Base-by-base conservation (phyloP, 2,113 vertebrate species). In the Gorsachius goisagi region DNA sequence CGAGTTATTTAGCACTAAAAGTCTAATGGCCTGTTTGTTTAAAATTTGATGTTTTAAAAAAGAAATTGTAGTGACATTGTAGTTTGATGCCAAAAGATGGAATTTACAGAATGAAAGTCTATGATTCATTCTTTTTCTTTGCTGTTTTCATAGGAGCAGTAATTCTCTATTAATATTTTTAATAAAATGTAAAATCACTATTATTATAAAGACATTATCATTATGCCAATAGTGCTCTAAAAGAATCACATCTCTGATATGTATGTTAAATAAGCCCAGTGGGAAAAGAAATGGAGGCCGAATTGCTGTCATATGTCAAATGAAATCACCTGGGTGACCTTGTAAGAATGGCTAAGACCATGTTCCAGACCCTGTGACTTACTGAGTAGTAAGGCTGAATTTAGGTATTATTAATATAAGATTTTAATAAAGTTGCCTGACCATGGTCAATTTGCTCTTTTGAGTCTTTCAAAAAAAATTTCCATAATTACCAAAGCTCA, bases 241-340 rank as follows among this genome's bases (percentile, higher is more conserved):
- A 68, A 95, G 88, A 97, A 95, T 78, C 96, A 94, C 82, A 90
- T 84, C 76, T 97, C 84, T 97, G 92, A 94, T 86, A 90, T 14
- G 39, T 66, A 60, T 62, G 71, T 97, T 97, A 96, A 96, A 88
- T 91, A 96, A 96, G 44, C 71, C 96, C 69, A 12, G 56, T 93
- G 97, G 96, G 97, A 96, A 94, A 91, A 88, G 90, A 96, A 96
- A 90, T 45, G 39, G 63, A 95, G 85, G 41, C 63, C 1, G 6
- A 96, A 96, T 89, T 92, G 80, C 94, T 92, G 62, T 91, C 18
- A 35, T 93, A 80, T 89, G 68, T 97, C 97, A 96, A 39, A 67
- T 69, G 69, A 97, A 97, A 95, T 97, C 96, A 98, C 91, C 94
- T 97, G 82, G 47, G 47, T 97, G 95, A 97, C 94, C 96, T 95